Base-by-base conservation (phyloP, 2,113 vertebrate species). In the Nematolebias whitei region DNA sequence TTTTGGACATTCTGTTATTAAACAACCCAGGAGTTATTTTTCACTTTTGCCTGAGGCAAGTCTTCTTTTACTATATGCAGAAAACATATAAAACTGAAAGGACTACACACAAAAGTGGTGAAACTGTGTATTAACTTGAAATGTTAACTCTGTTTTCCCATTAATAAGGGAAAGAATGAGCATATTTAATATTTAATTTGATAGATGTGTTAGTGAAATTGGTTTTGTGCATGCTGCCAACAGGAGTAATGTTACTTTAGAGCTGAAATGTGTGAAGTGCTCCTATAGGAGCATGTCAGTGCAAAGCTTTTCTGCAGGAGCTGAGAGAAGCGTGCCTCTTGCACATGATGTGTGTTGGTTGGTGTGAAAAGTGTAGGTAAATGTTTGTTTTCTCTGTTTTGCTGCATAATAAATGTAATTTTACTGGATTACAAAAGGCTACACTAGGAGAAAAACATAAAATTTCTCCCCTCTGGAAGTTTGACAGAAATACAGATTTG, bases 401-500 rank as follows among this genome's bases (percentile, higher is more conserved):
- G n/a, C n/a, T n/a, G n/a, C n/a, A n/a, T n/a, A n/a, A n/a, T n/a
- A n/a, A n/a, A n/a, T n/a, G n/a, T n/a, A 23, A 38, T 58, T 35
- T 59, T 44, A 38, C 20, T n/a, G 35, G 22, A 63, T 47, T 16
- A 59, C 47, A 41, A 48, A 38, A 39, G 47, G 51, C 26, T 41
- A 9, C 39, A 53, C 41, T 16, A 12, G 22, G 19, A 16, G 23
- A 32, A 44, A 41, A 11, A 47, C n/a, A n/a, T n/a, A 23, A 5
- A 43, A 55, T 43, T 16, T 35, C 20, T 70, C 38, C 52, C 23
- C 26, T 48, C 51, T 10, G 26, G 23, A 47, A 43, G 47, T 63
- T 49, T 8, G 19, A 59, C 7, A 54, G 32, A 57, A 18, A 71
- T n/a, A 4, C 53, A 32, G 53, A n/a, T 70, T 68, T 35, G 20